Evolutionary conservation across 1,140 invertebrate genomes (phyloP).

Genomic region (Ostrea denselamellosa): DNA sequence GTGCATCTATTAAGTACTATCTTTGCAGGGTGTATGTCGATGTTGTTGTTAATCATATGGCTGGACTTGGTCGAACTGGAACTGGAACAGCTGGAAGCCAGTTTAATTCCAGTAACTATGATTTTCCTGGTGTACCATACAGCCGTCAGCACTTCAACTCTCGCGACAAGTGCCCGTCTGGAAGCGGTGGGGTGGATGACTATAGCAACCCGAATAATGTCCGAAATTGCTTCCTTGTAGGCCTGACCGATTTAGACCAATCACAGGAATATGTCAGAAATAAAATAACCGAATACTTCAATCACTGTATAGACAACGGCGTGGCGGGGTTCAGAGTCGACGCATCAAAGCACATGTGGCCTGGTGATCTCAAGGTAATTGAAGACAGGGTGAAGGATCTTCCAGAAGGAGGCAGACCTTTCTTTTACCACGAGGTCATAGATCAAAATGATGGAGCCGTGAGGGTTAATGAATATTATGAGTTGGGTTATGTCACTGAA

Average conservation of each 20-base stretch:
- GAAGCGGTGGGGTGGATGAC: conserved; percentile 75
- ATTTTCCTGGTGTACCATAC: conserved; percentile 81
- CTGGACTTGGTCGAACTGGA: conserved; percentile 79
- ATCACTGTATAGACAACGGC: conserved; percentile 85
- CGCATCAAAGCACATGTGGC: conserved; percentile 78
- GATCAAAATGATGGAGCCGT: conserved; percentile 87
- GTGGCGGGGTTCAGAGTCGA: conserved; percentile 85
- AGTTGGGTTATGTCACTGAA: conserved; percentile 85
- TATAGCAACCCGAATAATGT: conserved; percentile 76
- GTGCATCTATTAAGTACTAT: too few relatives aligned
- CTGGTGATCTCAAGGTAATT: conserved; percentile 69
- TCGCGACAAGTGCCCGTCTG: conserved; percentile 75
- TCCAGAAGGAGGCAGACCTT: conserved; percentile 77
- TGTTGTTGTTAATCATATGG: conserved; percentile 94
- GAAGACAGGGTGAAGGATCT: conserved; percentile 77
- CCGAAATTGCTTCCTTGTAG: conserved; percentile 87
- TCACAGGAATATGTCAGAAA: conserved; percentile 83
- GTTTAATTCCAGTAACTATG: conserved; percentile 75
- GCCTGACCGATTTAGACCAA: conserved; percentile 88
- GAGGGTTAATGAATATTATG: conserved; percentile 80
- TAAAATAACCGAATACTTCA: conserved; percentile 84
- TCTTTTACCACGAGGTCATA: conserved; percentile 90
- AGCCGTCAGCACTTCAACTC: conserved; percentile 73
- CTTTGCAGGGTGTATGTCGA: conserved; percentile 88
- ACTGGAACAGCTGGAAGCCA: conserved; percentile 73